These are phyloP conservation scores for Siniperca chuatsi DNA, from an alignment of 2,113 vertebrate species.

Conservation along the genomic window DNA sequence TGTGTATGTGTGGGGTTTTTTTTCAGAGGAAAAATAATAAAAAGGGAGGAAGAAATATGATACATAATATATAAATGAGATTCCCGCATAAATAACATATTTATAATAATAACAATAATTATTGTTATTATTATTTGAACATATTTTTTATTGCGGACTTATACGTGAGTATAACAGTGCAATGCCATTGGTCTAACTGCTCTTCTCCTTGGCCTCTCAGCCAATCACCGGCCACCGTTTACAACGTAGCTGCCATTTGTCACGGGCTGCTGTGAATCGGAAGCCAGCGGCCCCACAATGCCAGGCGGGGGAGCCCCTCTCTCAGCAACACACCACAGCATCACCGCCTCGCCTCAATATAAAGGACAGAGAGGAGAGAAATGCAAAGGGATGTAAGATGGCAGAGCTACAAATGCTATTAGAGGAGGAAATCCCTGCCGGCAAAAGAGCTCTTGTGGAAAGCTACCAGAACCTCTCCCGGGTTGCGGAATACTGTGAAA, in stretches of 20 bases:
- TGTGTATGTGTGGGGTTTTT: no score
- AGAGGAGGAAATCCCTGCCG: slow-evolving; percentile 99
- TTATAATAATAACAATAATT: neutral
- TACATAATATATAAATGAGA: neutral
- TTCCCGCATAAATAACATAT: neutral
- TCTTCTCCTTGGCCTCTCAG: neutral
- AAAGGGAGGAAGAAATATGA: neutral
- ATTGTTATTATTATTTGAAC: no score
- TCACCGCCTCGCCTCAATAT: slow-evolving; percentile 82
- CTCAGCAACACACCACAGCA: slow-evolving; percentile 72
- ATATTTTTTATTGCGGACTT: no score
- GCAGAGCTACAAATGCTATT: slow-evolving; percentile 99
- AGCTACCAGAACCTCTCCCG: slow-evolving; percentile 98
- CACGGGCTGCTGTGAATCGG: slow-evolving; percentile 77
- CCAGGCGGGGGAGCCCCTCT: slow-evolving; percentile 88
- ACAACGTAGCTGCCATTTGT: slow-evolving; percentile 52
- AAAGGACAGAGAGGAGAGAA: slow-evolving; percentile 81
- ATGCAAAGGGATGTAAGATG: slow-evolving; percentile 98
- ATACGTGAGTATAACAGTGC: slow-evolving; percentile 13
- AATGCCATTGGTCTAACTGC: slow-evolving; percentile 45
- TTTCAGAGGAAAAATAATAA: neutral
- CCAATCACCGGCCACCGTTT: slow-evolving; percentile 70
- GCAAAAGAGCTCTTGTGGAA: slow-evolving; percentile 95
- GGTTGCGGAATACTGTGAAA: slow-evolving; percentile 99
- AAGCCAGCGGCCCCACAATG: slow-evolving; percentile 89